Percentiles rank a stretch among this genome's conserved stretches.
Evolutionary conservation across 2,797 vertebrate species (phyloP).

Genomic region (Phoeniculus purpureus): DNA sequence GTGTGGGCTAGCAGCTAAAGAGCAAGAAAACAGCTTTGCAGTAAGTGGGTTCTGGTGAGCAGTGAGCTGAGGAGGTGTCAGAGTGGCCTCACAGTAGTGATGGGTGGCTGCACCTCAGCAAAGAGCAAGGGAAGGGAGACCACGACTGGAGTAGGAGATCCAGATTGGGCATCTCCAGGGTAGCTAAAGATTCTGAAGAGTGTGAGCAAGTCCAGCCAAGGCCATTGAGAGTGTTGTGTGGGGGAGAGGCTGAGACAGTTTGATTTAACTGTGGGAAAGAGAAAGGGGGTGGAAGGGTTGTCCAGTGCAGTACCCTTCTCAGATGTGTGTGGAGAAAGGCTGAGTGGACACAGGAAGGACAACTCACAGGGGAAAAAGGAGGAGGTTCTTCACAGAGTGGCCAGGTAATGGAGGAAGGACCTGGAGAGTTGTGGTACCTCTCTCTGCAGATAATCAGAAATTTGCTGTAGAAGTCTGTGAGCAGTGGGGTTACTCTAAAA

Average conservation of each 20-base stretch:
- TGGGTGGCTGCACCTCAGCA: neutral
- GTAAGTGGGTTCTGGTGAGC: neutral
- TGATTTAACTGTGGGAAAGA: neutral
- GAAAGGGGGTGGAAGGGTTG: neutral
- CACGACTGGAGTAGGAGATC: neutral
- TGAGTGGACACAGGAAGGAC: neutral
- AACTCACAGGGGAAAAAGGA: neutral
- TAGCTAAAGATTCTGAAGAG: neutral
- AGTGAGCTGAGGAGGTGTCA: neutral
- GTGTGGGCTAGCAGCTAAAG: neutral
- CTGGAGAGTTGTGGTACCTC: neutral
- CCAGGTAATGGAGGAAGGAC: neutral
- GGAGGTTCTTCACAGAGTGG: neutral
- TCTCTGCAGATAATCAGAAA: neutral
- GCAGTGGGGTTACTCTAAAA: neutral
- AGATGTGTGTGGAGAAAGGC: neutral
- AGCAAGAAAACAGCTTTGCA: neutral
- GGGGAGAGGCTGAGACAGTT: neutral
- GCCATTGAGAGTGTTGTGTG: neutral
- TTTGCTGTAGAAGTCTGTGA: neutral
- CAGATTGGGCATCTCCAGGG: neutral
- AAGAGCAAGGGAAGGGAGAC: neutral
- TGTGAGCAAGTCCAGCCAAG: neutral
- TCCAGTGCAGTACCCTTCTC: neutral
- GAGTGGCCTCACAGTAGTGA: neutral